A percentile compares a stretch with the other conserved stretches of the same genome.
Conservation (phyloP, 2,797 vertebrate genomes). For the Philypnodon macrostomus region DNA sequence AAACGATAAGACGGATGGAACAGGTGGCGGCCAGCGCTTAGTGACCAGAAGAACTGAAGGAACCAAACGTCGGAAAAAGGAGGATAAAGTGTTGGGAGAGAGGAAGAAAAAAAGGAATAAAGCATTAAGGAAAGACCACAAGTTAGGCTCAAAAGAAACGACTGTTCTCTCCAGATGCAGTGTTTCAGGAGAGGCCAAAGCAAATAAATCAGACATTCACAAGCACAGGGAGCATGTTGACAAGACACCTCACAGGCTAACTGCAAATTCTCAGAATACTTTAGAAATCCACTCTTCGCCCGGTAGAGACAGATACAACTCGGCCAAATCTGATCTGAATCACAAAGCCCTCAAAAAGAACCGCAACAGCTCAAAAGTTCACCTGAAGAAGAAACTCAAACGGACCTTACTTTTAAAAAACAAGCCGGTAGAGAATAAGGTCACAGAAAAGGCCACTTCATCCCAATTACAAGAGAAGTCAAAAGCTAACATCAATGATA, state of each 20-base stretch:
- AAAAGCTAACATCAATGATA: constrained; percentile 24
- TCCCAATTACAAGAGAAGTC: constrained; percentile 10
- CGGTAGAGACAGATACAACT: constrained; percentile 23
- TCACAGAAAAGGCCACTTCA: constrained; percentile 16
- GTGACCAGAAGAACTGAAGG: constrained; percentile 46
- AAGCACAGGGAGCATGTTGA: constrained; percentile 50
- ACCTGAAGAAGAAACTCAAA: constrained; percentile 13
- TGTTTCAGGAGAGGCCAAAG: constrained; percentile 31
- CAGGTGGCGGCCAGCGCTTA: constrained; percentile 36
- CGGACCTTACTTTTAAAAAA: constrained; percentile 20
- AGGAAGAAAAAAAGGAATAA: constrained; percentile 63
- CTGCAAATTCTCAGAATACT: constrained; percentile 32
- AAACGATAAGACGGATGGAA: constrained; percentile 59
- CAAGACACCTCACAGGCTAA: constrained; percentile 20
- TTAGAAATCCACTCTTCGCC: constrained; percentile 34
- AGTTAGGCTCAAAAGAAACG: constrained; percentile 25
- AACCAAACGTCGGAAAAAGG: constrained; percentile 66
- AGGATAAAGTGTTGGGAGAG: constrained; percentile 46
- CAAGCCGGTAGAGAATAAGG: constrained; percentile 11
- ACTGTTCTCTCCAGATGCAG: constrained; percentile 8
- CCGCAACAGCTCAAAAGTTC: constrained; percentile 18
- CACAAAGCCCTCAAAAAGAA: constrained; percentile 50
- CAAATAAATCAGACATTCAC: constrained; percentile 39
- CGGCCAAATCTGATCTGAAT: constrained; percentile 40
- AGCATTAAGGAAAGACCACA: constrained; percentile 45